A percentile compares a stretch with the other conserved stretches of the same genome.
Conservation (phyloP, 2,888 invertebrate species). For the Orthosia incerta region DNA sequence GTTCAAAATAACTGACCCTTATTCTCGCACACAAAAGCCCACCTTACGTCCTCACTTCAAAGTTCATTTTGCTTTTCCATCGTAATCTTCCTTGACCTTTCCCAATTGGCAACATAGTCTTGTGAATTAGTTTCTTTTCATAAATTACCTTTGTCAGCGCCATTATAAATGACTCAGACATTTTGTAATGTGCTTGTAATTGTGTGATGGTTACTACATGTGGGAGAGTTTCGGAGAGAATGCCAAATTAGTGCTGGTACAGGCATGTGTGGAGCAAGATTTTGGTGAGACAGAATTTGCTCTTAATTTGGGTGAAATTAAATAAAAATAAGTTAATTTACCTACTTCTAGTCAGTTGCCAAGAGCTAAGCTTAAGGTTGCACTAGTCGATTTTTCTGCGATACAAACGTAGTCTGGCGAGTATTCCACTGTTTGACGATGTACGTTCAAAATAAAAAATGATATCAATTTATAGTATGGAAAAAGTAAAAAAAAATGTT, state of each 20-base stretch:
- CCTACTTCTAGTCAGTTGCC: too few relatives aligned
- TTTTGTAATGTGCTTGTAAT: conserved; percentile 53
- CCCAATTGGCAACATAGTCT: conserved; percentile 31
- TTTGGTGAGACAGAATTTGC: neutral
- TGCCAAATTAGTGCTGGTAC: conserved; percentile 33
- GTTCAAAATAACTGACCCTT: conserved; percentile 1
- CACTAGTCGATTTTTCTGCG: too few relatives aligned
- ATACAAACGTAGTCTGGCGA: too few relatives aligned
- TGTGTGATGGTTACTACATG: conserved; percentile 49
- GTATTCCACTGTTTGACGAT: too few relatives aligned
- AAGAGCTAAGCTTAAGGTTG: too few relatives aligned
- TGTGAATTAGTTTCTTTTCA: conserved; percentile 44
- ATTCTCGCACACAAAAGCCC: neutral
- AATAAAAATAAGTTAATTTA: neutral
- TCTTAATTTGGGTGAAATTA: neutral
- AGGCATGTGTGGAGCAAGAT: conserved; percentile 23
- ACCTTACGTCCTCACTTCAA: neutral
- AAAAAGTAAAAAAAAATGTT: too few relatives aligned
- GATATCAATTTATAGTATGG: too few relatives aligned
- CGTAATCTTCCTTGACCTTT: conserved; percentile 51
- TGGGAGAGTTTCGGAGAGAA: conserved; percentile 38
- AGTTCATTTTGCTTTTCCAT: conserved; percentile 11
- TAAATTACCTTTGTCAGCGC: conserved; percentile 56
- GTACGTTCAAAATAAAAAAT: too few relatives aligned
- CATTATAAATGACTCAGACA: conserved; percentile 56